Base-by-base conservation (phyloP, 2,113 vertebrate species). In the Rafetus swinhoei region DNA sequence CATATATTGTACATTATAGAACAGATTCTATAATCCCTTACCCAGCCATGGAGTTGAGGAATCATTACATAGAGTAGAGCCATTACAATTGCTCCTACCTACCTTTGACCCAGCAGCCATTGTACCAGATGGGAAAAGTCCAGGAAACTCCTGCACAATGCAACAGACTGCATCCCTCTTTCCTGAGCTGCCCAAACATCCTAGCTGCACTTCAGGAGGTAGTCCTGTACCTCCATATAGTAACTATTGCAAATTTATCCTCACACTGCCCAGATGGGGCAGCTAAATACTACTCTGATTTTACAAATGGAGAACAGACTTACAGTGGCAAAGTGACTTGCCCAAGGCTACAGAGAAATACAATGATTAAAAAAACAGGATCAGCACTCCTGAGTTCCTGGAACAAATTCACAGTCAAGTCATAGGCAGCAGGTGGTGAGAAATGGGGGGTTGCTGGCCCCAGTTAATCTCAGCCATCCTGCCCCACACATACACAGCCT, bases 261-360 rank as follows among this genome's bases (percentile, higher is more conserved):
- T 76, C 39, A 39, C 32, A 25, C 25, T 21, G 56, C 19, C n/a
- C 27, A 19, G 50, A 52, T 35, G 57, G 52, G 18, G 45, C 39
- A 83, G 25, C 29, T 21, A 72, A 39, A 52, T 77, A 53, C 59
- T 69, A 45, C 24, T 39, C 69, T 88, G 81, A 95, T 32, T 57
- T 88, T 83, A 29, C 81, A 94, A 81, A 90, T 80, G 84, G 80
- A 86, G 79, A 92, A 80, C 3, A 87, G 50, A 76, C 25, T 93
- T 29, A 84, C 0, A 0, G 79, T 52, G 93, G 54, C 56, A 88
- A 90, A 91, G 90, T 50, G 0, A 12, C 86, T 96, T 95, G 65
- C 82, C 88, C 91, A 93, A 86, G 72, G 74, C 87, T 83, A 80
- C 27, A 82, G 69, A 94, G 56, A 50, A 95, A 94, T 69, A 56